phyloP scores from a whole-genome alignment of 2,113 vertebrate species.

The Toxotes jaculatrix region DNA sequence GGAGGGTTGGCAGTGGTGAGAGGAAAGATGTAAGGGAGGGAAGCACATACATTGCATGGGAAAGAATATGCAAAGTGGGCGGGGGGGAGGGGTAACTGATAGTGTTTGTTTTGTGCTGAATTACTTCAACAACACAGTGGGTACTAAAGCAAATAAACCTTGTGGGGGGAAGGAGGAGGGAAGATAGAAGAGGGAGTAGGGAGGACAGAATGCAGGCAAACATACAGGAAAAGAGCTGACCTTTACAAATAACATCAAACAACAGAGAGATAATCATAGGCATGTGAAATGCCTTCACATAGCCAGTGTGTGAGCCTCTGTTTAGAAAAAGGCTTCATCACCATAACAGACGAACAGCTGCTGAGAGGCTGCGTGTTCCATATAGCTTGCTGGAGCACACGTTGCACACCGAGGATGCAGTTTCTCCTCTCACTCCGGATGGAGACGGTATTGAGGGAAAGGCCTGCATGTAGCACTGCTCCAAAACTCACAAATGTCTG shows the following conservation, averaged over 20 bases:
- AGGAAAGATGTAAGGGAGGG: constrained; percentile 11
- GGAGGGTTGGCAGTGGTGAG: constrained; percentile 26
- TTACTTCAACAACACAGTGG: constrained; percentile 69
- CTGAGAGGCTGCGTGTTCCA: constrained; percentile 58
- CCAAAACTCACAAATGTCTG: neutral
- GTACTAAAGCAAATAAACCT: constrained; percentile 56
- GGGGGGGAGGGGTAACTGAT: constrained; percentile 12
- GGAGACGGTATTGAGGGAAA: constrained; percentile 29
- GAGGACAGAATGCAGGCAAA: constrained; percentile 32
- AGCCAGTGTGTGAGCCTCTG: constrained; percentile 72
- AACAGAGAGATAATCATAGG: constrained; percentile 49
- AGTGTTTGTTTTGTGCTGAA: constrained; percentile 62
- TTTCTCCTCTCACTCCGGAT: constrained; percentile 5
- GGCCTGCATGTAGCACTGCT: constrained; percentile 2
- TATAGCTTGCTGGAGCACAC: constrained; percentile 48
- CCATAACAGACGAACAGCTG: constrained; percentile 76
- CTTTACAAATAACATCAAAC: constrained; percentile 22
- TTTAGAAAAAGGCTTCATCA: constrained; percentile 75
- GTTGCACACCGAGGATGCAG: constrained; percentile 22
- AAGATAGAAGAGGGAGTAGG: neutral
- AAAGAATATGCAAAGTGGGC: constrained; percentile 8
- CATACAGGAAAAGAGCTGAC: constrained; percentile 21
- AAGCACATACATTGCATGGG: neutral
- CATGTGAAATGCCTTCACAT: constrained; percentile 73
- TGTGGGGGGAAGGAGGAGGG: constrained; percentile 12